Conservation (phyloP, 2,113 vertebrate genomes). For the Australoheros scitulus region DNA sequence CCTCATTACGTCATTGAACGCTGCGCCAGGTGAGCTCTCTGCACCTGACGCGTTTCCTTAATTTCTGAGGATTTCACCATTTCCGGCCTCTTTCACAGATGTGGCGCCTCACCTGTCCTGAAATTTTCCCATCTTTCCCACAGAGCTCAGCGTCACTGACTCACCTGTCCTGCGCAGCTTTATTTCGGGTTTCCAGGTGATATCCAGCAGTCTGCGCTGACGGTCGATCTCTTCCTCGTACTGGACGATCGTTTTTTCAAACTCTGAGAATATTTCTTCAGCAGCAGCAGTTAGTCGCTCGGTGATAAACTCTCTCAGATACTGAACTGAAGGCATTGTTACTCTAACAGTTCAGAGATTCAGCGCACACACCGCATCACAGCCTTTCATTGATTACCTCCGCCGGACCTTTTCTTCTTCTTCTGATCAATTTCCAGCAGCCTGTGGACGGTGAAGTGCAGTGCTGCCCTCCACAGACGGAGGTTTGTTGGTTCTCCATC, state of each 20-base stretch:
- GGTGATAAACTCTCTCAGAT: background rate
- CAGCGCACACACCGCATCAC: background rate
- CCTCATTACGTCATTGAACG: too few species aligned
- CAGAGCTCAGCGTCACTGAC: background rate
- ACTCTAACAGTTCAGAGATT: accelerated
- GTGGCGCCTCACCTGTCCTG: background rate
- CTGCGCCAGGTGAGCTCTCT: too few species aligned
- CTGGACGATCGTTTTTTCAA: slow-evolving; percentile 4
- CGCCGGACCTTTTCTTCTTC: background rate
- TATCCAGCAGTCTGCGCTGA: background rate
- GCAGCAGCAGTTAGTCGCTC: slow-evolving; percentile 9
- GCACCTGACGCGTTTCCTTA: accelerated
- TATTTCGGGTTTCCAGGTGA: background rate
- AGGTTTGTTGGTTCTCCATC: accelerated
- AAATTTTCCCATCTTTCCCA: too few species aligned
- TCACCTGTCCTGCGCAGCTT: background rate
- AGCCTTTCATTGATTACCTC: background rate
- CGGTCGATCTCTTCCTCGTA: slow-evolving; percentile 3
- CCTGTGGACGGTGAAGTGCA: background rate
- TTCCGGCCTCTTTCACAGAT: too few species aligned
- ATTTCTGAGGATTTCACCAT: accelerated
- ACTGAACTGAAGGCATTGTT: background rate
- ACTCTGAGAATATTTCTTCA: background rate
- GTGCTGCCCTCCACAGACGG: background rate
- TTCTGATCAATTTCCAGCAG: background rate